Percentiles rank a stretch among this genome's conserved stretches.
Evolutionary conservation across 2,797 vertebrate genomes (phyloP).

Genomic region (Chelonia mydas): DNA sequence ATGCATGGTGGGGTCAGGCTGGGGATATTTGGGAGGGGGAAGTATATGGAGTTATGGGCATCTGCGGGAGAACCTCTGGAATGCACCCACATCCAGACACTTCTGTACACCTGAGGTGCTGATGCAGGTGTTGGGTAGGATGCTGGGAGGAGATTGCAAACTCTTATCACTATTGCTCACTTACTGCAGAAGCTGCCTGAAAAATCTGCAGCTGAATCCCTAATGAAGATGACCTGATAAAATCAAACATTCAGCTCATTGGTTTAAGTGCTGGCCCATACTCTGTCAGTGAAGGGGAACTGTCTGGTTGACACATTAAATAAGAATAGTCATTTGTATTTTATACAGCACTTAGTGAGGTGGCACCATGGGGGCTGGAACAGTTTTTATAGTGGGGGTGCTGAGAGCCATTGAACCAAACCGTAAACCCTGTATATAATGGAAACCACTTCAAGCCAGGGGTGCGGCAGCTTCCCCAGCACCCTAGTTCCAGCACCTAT

Average conservation of each 20-base stretch:
- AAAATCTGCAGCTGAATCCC: background rate
- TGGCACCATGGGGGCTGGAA: no score
- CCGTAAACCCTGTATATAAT: no score
- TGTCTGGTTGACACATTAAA: background rate
- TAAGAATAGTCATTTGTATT: background rate
- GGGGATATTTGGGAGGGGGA: background rate
- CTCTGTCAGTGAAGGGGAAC: background rate
- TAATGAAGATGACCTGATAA: background rate
- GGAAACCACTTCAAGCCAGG: no score
- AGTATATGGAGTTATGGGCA: background rate
- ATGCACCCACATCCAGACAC: background rate
- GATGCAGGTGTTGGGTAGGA: background rate
- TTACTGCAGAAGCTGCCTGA: background rate
- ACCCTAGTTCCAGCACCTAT: no score
- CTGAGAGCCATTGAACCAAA: no score
- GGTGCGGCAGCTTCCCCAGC: no score
- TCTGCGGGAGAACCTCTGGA: background rate
- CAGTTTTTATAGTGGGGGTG: no score
- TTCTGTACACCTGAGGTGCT: background rate
- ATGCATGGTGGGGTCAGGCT: background rate
- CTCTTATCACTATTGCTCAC: background rate
- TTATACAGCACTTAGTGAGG: background rate
- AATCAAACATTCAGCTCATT: background rate
- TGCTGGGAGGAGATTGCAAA: background rate
- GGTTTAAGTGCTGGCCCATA: accelerated